phyloP scores from a whole-genome alignment of 1,140 invertebrate species.

The Schlechtendalia chinensis region DNA sequence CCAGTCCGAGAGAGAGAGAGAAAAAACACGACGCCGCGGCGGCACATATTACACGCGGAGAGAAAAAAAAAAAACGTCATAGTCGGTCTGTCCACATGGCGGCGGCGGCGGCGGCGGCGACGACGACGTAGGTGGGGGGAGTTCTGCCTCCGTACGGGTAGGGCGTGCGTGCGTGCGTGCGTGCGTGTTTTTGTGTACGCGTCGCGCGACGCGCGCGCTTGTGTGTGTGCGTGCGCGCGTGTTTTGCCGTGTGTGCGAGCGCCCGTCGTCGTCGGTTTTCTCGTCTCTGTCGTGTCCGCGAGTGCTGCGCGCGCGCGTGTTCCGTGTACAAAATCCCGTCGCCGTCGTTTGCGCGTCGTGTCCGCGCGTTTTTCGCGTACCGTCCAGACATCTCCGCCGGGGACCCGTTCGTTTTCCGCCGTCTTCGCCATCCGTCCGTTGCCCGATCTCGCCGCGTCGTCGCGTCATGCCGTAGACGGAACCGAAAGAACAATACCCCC shows the following conservation, averaged over 20 bases:
- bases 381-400: background rate
- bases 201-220: too few relatives aligned
- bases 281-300: constrained; percentile 10
- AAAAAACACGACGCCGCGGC: too few relatives aligned
- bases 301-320: constrained; percentile 24
- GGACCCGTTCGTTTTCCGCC: background rate
- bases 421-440: background rate
- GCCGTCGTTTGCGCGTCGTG: background rate
- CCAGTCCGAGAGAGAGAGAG: too few relatives aligned
- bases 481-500: too few relatives aligned
- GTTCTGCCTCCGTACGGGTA: background rate
- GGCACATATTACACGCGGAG: too few relatives aligned
- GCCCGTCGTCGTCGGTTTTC: background rate
- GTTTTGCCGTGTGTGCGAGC: background rate
- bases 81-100: background rate
- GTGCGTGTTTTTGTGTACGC: constrained; percentile 1
- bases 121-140: background rate
- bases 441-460: too few relatives aligned
- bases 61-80: background rate
- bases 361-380: background rate
- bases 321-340: background rate
- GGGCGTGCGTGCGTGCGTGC: background rate
- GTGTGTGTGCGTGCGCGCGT: too few relatives aligned
- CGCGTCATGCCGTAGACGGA: too few relatives aligned
- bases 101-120: background rate